Evolutionary conservation across 2,888 invertebrate genomes (phyloP), one percentile per base, ranked within the genome.

Genomic region (Plebejus argus): DNA sequence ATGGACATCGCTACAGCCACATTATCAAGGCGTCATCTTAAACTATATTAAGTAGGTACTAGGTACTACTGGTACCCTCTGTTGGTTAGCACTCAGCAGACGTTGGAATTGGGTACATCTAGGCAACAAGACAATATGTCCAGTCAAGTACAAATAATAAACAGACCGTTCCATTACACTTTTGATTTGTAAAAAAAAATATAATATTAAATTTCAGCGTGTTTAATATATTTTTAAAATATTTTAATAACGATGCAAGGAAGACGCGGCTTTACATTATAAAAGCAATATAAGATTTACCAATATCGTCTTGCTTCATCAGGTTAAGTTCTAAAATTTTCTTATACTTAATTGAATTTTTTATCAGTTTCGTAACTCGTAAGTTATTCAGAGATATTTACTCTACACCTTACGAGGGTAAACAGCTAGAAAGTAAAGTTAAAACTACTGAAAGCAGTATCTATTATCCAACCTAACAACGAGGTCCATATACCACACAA

Each of bases 291-390:
- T 23, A 23, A 45, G 28, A 23, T 1, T 12, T 15, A 28, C 33
- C 28, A 66, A 66, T 66, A 6, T 66, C 15, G 23, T 12, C 23
- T 58, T 23, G 61, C 12, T 66, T 66, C 18, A 66, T 33, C 66
- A 66, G 28, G 66, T 66, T 4, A 20, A 15, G 66, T 12, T 15
- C 4, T 5, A 28, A 28, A 28, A 5, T 66, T 28, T 66, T 66
- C 28, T 28, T 66, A 28, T 28, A n/a, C n/a, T n/a, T n/a, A 28
- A 66, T 66, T 66, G 66, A 66, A 15, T 66, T 66, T 66, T 66
- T 28, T 66, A 66, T 33, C 18, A 66, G 66, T 66, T 66, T 0
- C 23, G 0, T 15, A 66, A 66, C 33, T 0, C 23, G 0, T 15
- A 66, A 66, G 66, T 66, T 33, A 28, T 23, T 61, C 23, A 10